Base-by-base conservation (phyloP, 2,113 vertebrate species). In the Varanus komodoensis region DNA sequence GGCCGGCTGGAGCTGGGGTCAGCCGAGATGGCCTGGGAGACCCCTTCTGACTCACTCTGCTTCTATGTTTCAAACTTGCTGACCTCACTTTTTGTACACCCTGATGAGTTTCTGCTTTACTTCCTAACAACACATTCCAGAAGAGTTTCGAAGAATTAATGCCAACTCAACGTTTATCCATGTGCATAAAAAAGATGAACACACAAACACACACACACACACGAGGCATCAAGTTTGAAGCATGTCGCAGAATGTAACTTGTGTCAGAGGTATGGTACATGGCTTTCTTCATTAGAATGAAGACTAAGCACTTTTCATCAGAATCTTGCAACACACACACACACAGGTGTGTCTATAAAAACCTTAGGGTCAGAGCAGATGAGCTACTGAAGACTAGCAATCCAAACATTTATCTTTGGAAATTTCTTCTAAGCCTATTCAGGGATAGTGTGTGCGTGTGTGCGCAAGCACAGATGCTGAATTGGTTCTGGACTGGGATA, bases 51-150 rank as follows among this genome's bases (percentile, higher is more conserved):
- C 38, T 44, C 38, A 44, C 38, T 44, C 38, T 44, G 38, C 38
- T 44, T 44, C 38, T 44, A 44, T 44, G 38, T 44, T 44, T 44
- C 91, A 91, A 94, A 95, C 91, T 94, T 95, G 92, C 94, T 19
- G 0, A 93, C 93, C 93, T 91, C 93, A 93, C 64, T 38, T 89
- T 95, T 94, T 87, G 57, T 86, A 84, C 90, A 91, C 89, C 93
- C 92, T 0, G 27, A 80, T 92, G 87, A 92, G 91, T 84, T 6
- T 0, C 84, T 88, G 75, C 69, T 93, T 94, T 88, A 77, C 82
- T 54, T 95, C 93, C 89, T 87, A 91, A 92, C 44, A 48, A 94
- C 92, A 84, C 23, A 82, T 88, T 74, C 90, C 86, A 82, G 67
- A 84, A 69, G 89, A 69, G 67, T 94, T 93, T 92, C 79, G 91